Conservation (phyloP, 2,888 invertebrate genomes). For the Allacma fusca region DNA sequence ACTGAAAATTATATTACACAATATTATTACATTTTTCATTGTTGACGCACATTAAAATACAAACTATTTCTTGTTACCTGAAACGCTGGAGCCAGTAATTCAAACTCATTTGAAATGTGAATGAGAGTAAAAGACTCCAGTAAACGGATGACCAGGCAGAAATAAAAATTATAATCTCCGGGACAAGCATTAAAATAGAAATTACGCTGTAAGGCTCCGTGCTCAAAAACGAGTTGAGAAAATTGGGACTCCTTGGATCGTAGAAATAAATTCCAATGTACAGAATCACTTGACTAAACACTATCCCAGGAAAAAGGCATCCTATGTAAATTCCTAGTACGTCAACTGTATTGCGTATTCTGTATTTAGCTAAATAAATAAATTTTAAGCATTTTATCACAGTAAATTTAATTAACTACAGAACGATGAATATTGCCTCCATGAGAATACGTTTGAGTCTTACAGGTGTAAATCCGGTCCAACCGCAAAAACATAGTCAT, state of each 20-base stretch:
- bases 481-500: background rate
- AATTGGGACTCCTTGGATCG: slow-evolving; percentile 19
- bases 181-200: background rate
- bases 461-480: background rate
- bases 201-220: background rate
- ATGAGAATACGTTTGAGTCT: no score
- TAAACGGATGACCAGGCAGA: background rate
- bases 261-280: background rate
- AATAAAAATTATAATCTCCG: background rate
- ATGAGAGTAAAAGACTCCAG: background rate
- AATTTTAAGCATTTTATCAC: no score
- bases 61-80: background rate
- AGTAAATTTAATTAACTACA: no score
- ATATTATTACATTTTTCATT: no score
- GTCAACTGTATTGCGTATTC: background rate
- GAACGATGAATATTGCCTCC: no score
- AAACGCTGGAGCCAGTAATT: background rate
- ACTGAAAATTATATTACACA: no score
- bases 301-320: background rate
- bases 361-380: background rate
- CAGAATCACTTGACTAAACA: background rate
- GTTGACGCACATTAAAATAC: background rate
- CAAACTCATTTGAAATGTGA: background rate
- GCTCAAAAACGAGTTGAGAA: background rate
- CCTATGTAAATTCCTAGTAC: background rate